These are phyloP conservation scores for Pterois miles DNA, from an alignment of 2,797 vertebrate genomes.

Conservation along the genomic window DNA sequence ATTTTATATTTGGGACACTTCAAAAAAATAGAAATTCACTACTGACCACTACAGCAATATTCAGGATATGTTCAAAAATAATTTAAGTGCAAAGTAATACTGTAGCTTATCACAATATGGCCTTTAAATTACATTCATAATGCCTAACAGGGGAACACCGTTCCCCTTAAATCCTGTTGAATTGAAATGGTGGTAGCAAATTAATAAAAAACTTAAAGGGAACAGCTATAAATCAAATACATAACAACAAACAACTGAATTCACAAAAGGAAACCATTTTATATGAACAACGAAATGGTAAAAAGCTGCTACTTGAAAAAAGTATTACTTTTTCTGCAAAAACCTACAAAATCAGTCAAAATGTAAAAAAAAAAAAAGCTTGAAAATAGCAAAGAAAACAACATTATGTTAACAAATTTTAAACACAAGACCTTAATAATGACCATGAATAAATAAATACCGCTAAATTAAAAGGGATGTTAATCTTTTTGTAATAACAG, in stretches of 20 bases:
- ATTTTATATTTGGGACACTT: conserved; percentile 21
- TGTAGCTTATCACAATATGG: conserved; percentile 57
- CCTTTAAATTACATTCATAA: conserved; percentile 74
- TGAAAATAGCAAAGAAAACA: conserved; percentile 45
- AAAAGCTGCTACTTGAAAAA: neutral
- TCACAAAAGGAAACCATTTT: conserved; percentile 30
- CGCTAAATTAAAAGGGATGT: neutral
- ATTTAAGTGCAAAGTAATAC: conserved; percentile 68
- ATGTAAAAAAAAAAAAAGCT: conserved; percentile 12
- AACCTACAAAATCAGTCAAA: conserved; percentile 37
- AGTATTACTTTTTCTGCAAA: conserved; percentile 27
- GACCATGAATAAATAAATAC: conserved; percentile 28
- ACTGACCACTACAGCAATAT: conserved; percentile 42
- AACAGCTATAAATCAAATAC: conserved; percentile 18
- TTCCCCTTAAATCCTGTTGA: conserved; percentile 26
- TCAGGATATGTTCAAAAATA: conserved; percentile 61
- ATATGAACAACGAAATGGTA: neutral
- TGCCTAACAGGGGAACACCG: conserved; percentile 29
- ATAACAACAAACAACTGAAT: conserved; percentile 23
- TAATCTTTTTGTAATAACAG: neutral
- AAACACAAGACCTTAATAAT: conserved; percentile 1
- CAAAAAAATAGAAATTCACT: conserved; percentile 63
- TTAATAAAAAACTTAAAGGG: neutral
- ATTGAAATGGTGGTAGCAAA: neutral
- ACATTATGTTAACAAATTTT: conserved; percentile 6